Base-by-base conservation (phyloP, 2,797 vertebrate species). In the Apogon hyalosoma region DNA sequence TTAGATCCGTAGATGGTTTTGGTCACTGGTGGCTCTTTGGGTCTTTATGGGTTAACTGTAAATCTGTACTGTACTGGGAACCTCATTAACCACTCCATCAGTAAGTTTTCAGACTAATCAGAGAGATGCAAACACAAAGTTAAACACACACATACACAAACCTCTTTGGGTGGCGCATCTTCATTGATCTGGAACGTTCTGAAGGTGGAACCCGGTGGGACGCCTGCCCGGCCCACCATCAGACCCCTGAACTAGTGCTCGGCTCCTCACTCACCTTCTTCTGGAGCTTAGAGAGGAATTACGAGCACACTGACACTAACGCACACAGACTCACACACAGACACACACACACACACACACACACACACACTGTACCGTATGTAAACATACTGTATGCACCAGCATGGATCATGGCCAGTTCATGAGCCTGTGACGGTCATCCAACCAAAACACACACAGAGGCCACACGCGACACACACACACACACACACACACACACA, bases 351-450 rank as follows among this genome's bases (percentile, higher is more conserved):
- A n/a, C n/a, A n/a, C n/a, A n/a, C n/a, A n/a, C 31, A 47, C 65
- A 72, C 18, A 50, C 68, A 45, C 52, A 74, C 11, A 71, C 56
- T 72, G 69, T 58, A 69, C 42, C 58, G 1, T 83, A 72, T 87
- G 84, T 84, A 87, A 88, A 89, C 84, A 84, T 38, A 69, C 74
- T 69, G 75, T 81, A 88, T 38, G 38, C 86, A 90, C 78, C 84
- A 73, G 75, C 80, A 85, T 71, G 90, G 87, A 85, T 89, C 87
- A 87, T 59, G 4, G 73, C 77, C 71, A 83, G 83, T 60, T 80
- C 80, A 74, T 71, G 85, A 83, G 77, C 64, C 87, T 74, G 86
- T 86, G 86, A 90, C 85, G 19, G 43, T 45, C 46, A 33, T 52
- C 77, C 80, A 78, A 72, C 80, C 82, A 55, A 70, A 86, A 86